Conservation (phyloP, 2,113 vertebrate genomes). For the Amia ocellicauda region DNA sequence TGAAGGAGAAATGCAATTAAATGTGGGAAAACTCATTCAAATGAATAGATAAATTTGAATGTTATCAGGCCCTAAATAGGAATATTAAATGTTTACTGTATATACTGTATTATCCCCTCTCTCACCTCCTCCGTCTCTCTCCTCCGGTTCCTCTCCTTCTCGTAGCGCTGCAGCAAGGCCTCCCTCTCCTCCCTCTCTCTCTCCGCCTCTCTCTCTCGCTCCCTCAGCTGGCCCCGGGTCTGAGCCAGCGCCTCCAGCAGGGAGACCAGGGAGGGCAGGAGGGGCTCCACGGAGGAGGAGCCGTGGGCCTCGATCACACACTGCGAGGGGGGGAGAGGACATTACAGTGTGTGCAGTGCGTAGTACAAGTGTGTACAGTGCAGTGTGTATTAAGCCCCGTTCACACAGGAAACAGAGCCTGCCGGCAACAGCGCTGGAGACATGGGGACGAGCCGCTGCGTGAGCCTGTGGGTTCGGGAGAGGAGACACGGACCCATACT, state of each 20-base stretch:
- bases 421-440: too few relatives aligned
- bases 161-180: slow-evolving; percentile 60
- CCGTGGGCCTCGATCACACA: slow-evolving; percentile 65
- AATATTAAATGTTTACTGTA: too few relatives aligned
- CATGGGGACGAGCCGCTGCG: too few relatives aligned
- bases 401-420: too few relatives aligned
- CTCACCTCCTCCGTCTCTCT: slow-evolving; percentile 69
- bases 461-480: too few relatives aligned
- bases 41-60: too few relatives aligned
- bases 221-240: slow-evolving; percentile 63
- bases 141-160: slow-evolving; percentile 55
- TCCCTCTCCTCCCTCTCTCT: slow-evolving; percentile 59
- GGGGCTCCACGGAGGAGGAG: slow-evolving; percentile 64
- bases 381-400: too few relatives aligned
- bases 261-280: slow-evolving; percentile 71
- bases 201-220: slow-evolving; percentile 57
- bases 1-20: too few relatives aligned
- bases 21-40: too few relatives aligned
- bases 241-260: slow-evolving; percentile 68
- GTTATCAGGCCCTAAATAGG: too few relatives aligned
- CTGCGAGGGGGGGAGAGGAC: slow-evolving; percentile 32
- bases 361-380: background rate
- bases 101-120: too few relatives aligned
- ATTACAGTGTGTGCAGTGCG: background rate
- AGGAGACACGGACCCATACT: too few relatives aligned